These are phyloP conservation scores for Pasiphila rectangulata DNA, from an alignment of 2,888 invertebrate genomes.

Conservation along the genomic window DNA sequence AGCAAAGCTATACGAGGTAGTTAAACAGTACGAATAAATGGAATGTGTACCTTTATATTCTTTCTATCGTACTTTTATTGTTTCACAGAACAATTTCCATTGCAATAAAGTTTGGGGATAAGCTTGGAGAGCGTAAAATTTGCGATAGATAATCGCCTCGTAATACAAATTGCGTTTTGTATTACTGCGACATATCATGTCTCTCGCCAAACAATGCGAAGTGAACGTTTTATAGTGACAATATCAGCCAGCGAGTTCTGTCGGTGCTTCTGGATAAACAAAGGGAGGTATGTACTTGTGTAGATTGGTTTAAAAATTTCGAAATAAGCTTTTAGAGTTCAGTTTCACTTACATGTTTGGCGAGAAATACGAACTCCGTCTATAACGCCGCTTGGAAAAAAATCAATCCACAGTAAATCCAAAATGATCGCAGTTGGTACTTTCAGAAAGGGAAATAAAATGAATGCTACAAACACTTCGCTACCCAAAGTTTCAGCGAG, in stretches of 20 bases:
- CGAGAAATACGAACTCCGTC: not conserved
- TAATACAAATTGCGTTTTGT: slow-evolving; percentile 45
- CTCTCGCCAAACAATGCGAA: not conserved
- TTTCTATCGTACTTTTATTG: too few relatives aligned
- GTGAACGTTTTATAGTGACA: too few relatives aligned
- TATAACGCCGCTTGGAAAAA: too few relatives aligned
- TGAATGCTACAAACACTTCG: slow-evolving; percentile 28
- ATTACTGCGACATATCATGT: not conserved
- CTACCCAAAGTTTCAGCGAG: slow-evolving; percentile 31
- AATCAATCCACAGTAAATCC: slow-evolving; percentile 21
- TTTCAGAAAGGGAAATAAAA: slow-evolving; percentile 23
- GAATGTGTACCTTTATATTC: too few relatives aligned
- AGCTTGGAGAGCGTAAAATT: slow-evolving; percentile 27
- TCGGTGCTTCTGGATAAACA: too few relatives aligned
- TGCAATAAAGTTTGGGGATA: slow-evolving; percentile 10
- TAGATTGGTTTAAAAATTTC: too few relatives aligned
- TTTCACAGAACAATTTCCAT: slow-evolving; percentile 11
- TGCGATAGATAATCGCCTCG: slow-evolving; percentile 21
- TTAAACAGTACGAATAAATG: too few relatives aligned
- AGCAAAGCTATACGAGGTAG: too few relatives aligned
- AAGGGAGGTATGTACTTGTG: too few relatives aligned
- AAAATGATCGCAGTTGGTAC: slow-evolving; percentile 22
- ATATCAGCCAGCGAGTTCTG: too few relatives aligned
- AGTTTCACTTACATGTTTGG: too few relatives aligned
- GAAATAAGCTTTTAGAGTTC: too few relatives aligned